phyloP scores from a whole-genome alignment of 2,113 vertebrate genomes.

The Herpetotheres cachinnans region DNA sequence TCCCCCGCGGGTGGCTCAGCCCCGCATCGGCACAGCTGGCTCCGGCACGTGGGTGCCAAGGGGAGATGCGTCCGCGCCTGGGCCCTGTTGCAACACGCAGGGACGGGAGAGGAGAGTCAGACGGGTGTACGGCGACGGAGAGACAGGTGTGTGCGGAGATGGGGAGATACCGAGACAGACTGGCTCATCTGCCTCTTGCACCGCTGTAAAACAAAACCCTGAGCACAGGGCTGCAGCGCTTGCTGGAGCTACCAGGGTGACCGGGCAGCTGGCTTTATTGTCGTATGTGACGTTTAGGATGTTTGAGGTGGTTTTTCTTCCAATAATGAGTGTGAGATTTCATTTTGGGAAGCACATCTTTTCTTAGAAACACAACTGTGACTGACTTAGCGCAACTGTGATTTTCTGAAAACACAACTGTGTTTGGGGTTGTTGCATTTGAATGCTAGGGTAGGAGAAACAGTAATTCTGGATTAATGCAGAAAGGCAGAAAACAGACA shows the following conservation, averaged over 20 bases:
- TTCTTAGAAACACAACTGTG: conserved; percentile 25
- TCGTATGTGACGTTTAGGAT: not conserved
- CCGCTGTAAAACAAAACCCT: not conserved
- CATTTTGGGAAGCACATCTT: not conserved
- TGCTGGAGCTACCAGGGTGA: not conserved
- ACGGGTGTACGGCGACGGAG: not conserved
- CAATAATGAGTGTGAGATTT: not conserved
- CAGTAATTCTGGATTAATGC: conserved; percentile 26
- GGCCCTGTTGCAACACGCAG: not conserved
- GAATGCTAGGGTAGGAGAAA: conserved; percentile 21
- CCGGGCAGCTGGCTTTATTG: not conserved
- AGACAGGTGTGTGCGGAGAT: not conserved
- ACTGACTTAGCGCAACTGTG: not conserved
- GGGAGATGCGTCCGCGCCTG: not conserved
- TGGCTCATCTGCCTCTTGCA: not conserved
- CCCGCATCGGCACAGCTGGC: not conserved
- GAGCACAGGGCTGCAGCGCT: not conserved
- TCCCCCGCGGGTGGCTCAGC: not conserved
- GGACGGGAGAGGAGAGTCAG: not conserved
- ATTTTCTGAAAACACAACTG: conserved; percentile 50
- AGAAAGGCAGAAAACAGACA: not conserved
- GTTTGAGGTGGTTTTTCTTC: not conserved
- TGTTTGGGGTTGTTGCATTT: conserved; percentile 19
- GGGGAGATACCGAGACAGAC: not conserved
- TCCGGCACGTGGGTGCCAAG: not conserved